Percentiles rank a stretch among this genome's conserved stretches.
These are phyloP conservation scores for Galaxias olidus DNA, from an alignment of 2,797 vertebrate genomes.

Conservation along the genomic window DNA sequence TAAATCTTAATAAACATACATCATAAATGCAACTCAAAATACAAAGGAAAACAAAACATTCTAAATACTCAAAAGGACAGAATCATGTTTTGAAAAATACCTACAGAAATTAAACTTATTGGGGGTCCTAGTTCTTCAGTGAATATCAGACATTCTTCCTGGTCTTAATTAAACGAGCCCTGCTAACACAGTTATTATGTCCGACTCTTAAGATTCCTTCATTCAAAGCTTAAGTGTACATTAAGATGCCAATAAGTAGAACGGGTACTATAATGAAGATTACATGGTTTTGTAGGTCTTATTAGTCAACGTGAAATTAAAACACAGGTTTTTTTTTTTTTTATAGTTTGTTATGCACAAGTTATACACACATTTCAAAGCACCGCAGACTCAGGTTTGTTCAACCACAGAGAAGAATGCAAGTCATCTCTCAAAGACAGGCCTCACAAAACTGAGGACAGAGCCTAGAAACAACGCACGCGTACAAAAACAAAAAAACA, in stretches of 20 bases:
- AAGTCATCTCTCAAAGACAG: slow-evolving; percentile 85
- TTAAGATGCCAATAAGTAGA: slow-evolving; percentile 50
- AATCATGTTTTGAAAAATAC: slow-evolving; percentile 34
- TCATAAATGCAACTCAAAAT: slow-evolving; percentile 81
- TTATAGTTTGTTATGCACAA: slow-evolving; percentile 78
- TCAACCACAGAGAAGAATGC: slow-evolving; percentile 80
- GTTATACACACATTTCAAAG: slow-evolving; percentile 82
- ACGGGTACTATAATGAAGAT: slow-evolving; percentile 68
- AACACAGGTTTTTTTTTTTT: slow-evolving; percentile 71
- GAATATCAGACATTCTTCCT: slow-evolving; percentile 58
- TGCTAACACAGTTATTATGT: not conserved
- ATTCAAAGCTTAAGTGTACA: slow-evolving; percentile 45
- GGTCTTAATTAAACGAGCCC: slow-evolving; percentile 36
- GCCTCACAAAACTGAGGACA: slow-evolving; percentile 92
- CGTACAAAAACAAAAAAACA: slow-evolving; percentile 52
- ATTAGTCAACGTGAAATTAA: slow-evolving; percentile 76
- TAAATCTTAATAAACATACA: slow-evolving; percentile 83
- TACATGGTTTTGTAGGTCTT: slow-evolving; percentile 68
- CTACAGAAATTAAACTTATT: slow-evolving; percentile 53
- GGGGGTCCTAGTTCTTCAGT: slow-evolving; percentile 33
- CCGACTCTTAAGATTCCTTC: slow-evolving; percentile 41
- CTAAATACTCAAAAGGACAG: slow-evolving; percentile 14
- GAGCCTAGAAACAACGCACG: slow-evolving; percentile 83
- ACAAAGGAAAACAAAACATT: slow-evolving; percentile 36
- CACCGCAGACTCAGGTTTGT: slow-evolving; percentile 81